Conservation (phyloP, 2,888 invertebrate species). For the Sesia apiformis region DNA sequence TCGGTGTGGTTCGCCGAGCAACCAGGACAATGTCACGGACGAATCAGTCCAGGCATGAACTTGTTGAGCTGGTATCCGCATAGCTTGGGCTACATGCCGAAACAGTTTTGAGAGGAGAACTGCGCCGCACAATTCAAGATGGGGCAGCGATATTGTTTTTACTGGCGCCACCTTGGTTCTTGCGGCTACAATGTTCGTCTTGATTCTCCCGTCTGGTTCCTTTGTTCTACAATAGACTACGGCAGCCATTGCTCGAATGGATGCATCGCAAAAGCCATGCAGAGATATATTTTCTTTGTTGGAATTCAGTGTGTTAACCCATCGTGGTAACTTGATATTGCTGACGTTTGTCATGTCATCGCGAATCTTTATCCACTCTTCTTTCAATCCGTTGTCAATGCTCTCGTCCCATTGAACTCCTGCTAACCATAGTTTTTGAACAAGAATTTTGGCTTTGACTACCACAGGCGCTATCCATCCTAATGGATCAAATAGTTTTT, state of each 20-base stretch:
- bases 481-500: slow-evolving; percentile 14
- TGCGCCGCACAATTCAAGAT: slow-evolving; percentile 10
- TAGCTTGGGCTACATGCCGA: background rate
- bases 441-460: slow-evolving; percentile 14
- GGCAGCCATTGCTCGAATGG: slow-evolving; percentile 5
- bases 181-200: slow-evolving; percentile 1
- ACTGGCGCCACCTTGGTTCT: slow-evolving; percentile 9
- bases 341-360: background rate
- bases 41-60: too few species aligned
- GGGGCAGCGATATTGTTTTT: slow-evolving; percentile 7
- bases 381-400: background rate
- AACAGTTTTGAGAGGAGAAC: slow-evolving; percentile 6
- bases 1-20: too few species aligned
- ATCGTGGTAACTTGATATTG: background rate
- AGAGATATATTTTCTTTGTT: too few species aligned
- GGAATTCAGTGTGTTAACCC: slow-evolving; percentile 1
- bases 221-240: background rate
- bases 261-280: slow-evolving; percentile 7
- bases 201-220: background rate
- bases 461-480: slow-evolving; percentile 12
- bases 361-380: background rate
- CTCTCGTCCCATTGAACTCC: slow-evolving; percentile 2
- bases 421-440: slow-evolving; percentile 15
- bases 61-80: too few species aligned
- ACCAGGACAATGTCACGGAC: too few species aligned